phyloP scores from a whole-genome alignment of 2,113 vertebrate species.

The Semnopithecus entellus region DNA sequence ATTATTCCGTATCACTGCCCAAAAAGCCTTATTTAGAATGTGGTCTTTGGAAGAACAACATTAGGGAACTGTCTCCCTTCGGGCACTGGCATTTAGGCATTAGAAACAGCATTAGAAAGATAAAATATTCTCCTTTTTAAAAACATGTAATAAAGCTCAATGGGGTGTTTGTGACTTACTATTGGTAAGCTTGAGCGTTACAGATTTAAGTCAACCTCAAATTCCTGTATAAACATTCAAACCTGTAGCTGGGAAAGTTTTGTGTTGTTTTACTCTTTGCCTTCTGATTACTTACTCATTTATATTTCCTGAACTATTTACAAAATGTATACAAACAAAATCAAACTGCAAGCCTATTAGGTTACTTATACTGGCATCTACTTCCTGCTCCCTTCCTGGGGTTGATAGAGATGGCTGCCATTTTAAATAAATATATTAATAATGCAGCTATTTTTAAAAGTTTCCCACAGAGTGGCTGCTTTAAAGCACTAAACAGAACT shows the following conservation, averaged over 20 bases:
- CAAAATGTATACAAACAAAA: constrained; percentile 25
- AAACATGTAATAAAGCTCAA: constrained; percentile 20
- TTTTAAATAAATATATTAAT: constrained; percentile 75
- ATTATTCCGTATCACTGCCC: background rate
- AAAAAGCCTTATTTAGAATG: constrained; percentile 43
- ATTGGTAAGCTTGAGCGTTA: background rate
- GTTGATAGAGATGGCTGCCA: constrained; percentile 57
- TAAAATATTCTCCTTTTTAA: constrained; percentile 46
- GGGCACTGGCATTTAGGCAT: background rate
- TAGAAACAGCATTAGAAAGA: background rate
- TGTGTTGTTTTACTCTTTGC: constrained; percentile 7
- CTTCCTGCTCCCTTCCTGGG: constrained; percentile 48
- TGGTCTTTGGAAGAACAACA: background rate
- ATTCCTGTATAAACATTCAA: constrained; percentile 57
- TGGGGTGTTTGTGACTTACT: background rate
- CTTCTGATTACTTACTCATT: constrained; percentile 24
- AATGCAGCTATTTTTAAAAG: constrained; percentile 67
- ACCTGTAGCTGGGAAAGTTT: background rate
- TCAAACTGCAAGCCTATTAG: constrained; percentile 1
- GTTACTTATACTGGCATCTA: constrained; percentile 41
- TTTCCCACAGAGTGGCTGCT: constrained; percentile 36
- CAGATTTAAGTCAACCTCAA: background rate
- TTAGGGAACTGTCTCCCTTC: constrained; percentile 8
- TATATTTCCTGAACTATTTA: constrained; percentile 41
- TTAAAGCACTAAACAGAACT: constrained; percentile 57